Evolutionary conservation across 2,113 vertebrate genomes (phyloP).

Genomic region (Psilopogon haemacephalus): DNA sequence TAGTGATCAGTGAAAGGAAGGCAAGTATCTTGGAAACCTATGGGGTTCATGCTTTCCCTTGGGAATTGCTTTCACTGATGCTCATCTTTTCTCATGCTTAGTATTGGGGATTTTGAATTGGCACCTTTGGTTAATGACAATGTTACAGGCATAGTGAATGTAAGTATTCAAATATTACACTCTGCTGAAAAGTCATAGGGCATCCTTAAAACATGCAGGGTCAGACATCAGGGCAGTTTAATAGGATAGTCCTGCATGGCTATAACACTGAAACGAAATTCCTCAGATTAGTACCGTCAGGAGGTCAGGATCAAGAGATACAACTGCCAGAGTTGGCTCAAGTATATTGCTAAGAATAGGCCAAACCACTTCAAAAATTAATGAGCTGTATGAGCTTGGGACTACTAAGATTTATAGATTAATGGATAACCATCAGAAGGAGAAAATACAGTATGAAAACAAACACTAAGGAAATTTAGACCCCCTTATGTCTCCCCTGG

Average conservation of each 20-base stretch:
- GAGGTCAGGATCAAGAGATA: neutral
- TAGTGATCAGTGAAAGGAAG: neutral
- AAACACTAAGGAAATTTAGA: constrained; percentile 49
- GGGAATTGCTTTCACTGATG: neutral
- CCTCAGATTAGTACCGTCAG: neutral
- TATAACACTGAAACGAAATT: neutral
- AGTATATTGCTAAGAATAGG: constrained; percentile 1
- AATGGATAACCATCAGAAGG: constrained; percentile 45
- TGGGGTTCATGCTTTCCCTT: neutral
- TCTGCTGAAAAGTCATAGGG: neutral
- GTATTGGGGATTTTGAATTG: neutral
- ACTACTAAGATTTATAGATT: constrained; percentile 51
- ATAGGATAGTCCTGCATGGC: neutral
- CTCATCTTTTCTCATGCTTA: neutral
- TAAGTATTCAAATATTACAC: neutral
- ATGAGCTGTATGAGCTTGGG: constrained; percentile 46
- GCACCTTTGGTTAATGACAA: neutral
- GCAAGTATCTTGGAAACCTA: neutral
- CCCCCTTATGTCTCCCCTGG: constrained; percentile 6
- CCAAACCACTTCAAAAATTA: constrained; percentile 48
- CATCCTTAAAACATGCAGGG: neutral
- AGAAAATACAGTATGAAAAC: constrained; percentile 41
- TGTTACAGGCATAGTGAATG: neutral
- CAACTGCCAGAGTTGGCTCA: neutral
- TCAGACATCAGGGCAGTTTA: neutral